phyloP scores from a whole-genome alignment of 2,797 vertebrate genomes.

The Sebastes hopkinsi region DNA sequence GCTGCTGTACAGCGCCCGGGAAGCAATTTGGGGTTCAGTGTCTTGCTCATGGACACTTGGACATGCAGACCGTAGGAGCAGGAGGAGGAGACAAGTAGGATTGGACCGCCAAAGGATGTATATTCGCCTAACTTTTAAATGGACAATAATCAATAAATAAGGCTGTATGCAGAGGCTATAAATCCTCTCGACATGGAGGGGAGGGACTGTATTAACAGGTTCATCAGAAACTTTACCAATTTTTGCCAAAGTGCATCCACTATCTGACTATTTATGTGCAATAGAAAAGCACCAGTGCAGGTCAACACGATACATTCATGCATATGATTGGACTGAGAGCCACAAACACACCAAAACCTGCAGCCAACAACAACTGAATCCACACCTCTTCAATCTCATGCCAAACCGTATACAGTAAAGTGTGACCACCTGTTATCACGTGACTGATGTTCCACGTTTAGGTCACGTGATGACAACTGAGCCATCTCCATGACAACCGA shows the following conservation, averaged over 20 bases:
- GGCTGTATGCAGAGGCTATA: fast-evolving
- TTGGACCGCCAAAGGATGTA: background rate
- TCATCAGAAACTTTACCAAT: background rate
- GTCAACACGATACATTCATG: background rate
- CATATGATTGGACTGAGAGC: background rate
- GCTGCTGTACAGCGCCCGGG: fast-evolving
- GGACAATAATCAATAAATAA: background rate
- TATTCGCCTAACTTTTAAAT: background rate
- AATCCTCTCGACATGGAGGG: too few relatives aligned
- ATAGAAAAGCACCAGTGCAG: background rate
- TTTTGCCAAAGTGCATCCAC: background rate
- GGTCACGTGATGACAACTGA: background rate
- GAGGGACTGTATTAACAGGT: background rate
- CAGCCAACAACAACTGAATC: background rate
- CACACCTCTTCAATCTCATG: too few relatives aligned
- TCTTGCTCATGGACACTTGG: too few relatives aligned
- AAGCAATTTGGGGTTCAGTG: too few relatives aligned
- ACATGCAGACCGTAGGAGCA: too few relatives aligned
- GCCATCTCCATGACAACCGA: background rate
- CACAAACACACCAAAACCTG: background rate
- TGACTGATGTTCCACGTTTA: background rate
- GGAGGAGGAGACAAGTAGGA: too few relatives aligned
- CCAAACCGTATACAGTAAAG: background rate
- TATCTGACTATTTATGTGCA: background rate
- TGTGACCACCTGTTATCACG: background rate